Conservation (phyloP, 2,888 invertebrate species). For the Ceramica pisi region DNA sequence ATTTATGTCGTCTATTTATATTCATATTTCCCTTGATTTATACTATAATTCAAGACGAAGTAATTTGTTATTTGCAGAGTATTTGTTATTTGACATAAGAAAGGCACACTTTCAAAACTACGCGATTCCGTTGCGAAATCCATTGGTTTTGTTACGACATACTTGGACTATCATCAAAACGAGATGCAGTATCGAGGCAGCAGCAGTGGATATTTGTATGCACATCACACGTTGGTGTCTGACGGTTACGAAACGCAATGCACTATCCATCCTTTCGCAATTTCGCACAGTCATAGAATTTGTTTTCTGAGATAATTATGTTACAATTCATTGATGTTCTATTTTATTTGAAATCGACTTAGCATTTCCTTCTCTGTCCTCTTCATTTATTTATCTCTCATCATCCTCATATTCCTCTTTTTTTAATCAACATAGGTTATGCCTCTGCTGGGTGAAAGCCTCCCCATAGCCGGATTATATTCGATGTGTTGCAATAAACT, state of each 20-base stretch:
- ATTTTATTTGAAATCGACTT: background rate
- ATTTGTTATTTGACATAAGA: no score
- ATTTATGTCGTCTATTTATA: no score
- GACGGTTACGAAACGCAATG: slow-evolving; percentile 17
- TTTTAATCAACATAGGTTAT: no score
- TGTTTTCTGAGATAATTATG: no score
- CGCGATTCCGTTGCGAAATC: background rate
- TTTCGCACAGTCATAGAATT: no score
- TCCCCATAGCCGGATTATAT: no score
- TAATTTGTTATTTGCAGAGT: no score
- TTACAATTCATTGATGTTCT: background rate
- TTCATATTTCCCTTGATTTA: no score
- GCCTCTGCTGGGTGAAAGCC: no score
- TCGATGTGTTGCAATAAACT: no score
- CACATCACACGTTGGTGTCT: background rate
- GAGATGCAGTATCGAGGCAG: slow-evolving; percentile 6
- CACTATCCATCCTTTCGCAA: background rate
- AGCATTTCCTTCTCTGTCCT: background rate
- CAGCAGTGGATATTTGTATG: slow-evolving; percentile 32
- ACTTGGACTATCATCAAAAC: slow-evolving; percentile 25
- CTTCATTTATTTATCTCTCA: background rate
- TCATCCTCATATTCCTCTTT: background rate
- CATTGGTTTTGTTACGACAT: slow-evolving; percentile 16
- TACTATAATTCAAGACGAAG: no score
- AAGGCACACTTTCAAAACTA: slow-evolving; percentile 7